A percentile compares a stretch with the other conserved stretches of the same genome.
phyloP scores from a whole-genome alignment of 2,113 vertebrate genomes.

The Zosterops borbonicus region DNA sequence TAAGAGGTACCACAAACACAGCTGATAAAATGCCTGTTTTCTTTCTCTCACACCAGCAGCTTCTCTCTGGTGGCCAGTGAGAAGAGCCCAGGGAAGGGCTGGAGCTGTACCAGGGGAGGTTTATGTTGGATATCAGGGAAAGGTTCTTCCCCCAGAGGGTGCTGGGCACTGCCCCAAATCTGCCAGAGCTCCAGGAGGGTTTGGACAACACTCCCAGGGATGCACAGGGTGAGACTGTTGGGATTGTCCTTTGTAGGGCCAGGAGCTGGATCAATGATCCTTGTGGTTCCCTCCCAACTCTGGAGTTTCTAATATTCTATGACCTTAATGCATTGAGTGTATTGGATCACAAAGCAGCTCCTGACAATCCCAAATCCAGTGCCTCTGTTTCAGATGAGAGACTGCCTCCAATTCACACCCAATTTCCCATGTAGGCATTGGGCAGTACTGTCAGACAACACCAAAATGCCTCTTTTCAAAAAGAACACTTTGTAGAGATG shows the following conservation, averaged over 20 bases:
- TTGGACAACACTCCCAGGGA: rapidly evolving
- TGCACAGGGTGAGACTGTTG: background rate
- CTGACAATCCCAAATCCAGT: background rate
- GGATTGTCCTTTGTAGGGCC: rapidly evolving
- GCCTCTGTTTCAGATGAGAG: background rate
- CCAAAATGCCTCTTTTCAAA: background rate
- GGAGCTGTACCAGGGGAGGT: rapidly evolving
- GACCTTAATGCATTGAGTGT: no score
- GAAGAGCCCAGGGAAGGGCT: rapidly evolving
- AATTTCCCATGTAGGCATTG: rapidly evolving
- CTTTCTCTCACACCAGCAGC: background rate
- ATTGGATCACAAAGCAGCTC: background rate
- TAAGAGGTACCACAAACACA: background rate
- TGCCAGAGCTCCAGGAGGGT: background rate
- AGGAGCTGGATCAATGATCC: background rate
- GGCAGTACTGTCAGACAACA: background rate
- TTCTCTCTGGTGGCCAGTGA: background rate
- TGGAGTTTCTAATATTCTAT: background rate
- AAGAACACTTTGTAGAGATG: background rate
- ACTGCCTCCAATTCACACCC: background rate
- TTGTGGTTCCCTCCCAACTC: rapidly evolving
- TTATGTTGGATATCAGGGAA: background rate
- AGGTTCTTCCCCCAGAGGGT: background rate
- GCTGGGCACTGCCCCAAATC: background rate
- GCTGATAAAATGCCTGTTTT: background rate